Evolutionary conservation across 64 coral and sea anemone genomes (phyloP).

Genomic region (Astreopora myriophthalma): DNA sequence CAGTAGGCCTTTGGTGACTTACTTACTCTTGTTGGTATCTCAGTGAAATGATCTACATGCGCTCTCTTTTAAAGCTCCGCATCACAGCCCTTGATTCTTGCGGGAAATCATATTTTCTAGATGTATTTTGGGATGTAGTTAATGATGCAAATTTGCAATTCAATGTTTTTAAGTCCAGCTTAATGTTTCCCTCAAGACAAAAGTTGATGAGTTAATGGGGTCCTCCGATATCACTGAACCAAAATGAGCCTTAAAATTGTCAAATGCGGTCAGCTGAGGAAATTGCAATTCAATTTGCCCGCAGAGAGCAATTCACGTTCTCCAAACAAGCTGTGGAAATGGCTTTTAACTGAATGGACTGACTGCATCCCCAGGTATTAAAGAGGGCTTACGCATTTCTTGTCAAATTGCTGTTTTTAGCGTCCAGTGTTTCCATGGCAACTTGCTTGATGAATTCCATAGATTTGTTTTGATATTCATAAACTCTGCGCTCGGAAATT

Average conservation of each 20-base stretch:
- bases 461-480: neutral
- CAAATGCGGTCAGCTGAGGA: neutral
- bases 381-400: neutral
- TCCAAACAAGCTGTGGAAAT: neutral
- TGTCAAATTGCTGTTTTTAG: neutral
- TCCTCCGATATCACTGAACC: neutral
- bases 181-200: neutral
- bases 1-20: neutral
- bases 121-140: neutral
- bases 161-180: neutral
- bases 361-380: neutral
- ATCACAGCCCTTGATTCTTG: neutral
- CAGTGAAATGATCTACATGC: neutral
- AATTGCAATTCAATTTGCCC: neutral
- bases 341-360: neutral
- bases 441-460: neutral
- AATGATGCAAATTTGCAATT: neutral
- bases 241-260: neutral
- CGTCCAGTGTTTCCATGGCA: conserved; percentile 1
- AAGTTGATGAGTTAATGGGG: neutral
- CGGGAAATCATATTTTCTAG: neutral
- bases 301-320: neutral
- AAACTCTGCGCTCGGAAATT: neutral
- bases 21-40: too few relatives aligned
- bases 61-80: neutral